Evolutionary conservation across 2,797 vertebrate genomes (phyloP), one percentile per base, ranked within the genome.

Genomic region (Anas capensis): DNA sequence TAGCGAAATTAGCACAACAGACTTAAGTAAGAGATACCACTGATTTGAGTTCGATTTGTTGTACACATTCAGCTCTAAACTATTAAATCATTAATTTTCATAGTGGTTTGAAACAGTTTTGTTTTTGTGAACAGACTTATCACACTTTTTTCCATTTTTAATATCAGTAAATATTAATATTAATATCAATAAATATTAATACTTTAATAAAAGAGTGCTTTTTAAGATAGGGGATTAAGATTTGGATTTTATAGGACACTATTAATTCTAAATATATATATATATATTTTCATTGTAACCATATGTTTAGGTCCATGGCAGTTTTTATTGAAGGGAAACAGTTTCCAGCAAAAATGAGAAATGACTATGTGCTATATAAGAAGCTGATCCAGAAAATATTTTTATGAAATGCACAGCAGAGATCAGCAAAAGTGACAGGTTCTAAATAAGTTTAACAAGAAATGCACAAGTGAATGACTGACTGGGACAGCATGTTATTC

Each of bases 341-440:
- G 90, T 96, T 94, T 95, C 92, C 90, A 93, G 68, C 33, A 94
- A 93, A 95, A 96, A 93, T 68, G 80, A 93, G 62, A 90, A 94
- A 96, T 78, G 16, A 91, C 91, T 88, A 58, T 15, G 16, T 71
- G 79, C 62, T 91, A 58, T 76, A 38, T 57, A 79, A 88, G 36
- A 92, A 68, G 44, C 29, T 57, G 71, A 93, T 76, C 81, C 82
- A 91, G 70, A 95, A 96, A 96, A 91, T 88, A 96, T 90, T 93
- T 93, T 40, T 79, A 79, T 48, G 86, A 90, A 91, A 56, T 65
- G 68, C 71, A 78, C 53, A 80, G 56, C 29, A 42, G 61, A 82
- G 83, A 73, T 90, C 81, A 95, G 71, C 3, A 18, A 92, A 82
- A 95, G 29, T 24, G 42, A 68, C 82, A 44, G 23, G 31, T 86